Base-by-base conservation (phyloP, 1,140 invertebrate species). In the Pseudomyrmex flavicornis region DNA sequence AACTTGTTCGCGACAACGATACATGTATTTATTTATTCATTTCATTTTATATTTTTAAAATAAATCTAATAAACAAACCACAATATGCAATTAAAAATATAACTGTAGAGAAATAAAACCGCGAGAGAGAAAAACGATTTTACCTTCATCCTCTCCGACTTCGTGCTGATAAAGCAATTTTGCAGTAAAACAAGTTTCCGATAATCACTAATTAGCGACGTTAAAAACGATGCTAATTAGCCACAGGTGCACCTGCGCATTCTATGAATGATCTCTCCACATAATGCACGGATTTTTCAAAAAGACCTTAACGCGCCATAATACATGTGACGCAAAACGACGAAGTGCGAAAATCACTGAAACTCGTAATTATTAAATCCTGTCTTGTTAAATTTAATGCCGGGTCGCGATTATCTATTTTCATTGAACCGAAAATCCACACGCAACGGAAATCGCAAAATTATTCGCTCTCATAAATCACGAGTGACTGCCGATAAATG, bases 201-300 rank as follows among this genome's bases (percentile, higher is more conserved):
- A 80, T 72, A 80, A 80, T 80, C 66, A 44, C 54, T 80, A 70
- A 80, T 80, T 80, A 80, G 76, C 76, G 54, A 46, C 54, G 54
- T 1, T 80, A 80, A 80, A 80, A 80, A 80, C 54, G 66, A 22
- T n/a, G 54, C 76, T 80, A 70, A 80, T 80, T 80, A 80, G 66
- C 20, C 20, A 7, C 5, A 61, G 20, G 22, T 44, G 44, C 54
- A 59, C 66, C 75, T 69, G 75, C 75, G 52, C 20, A 8, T 26
- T 48, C 65, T 77, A 46, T 46, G 75, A 59, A 69, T 50, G 26
- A 35, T 79, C 63, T 72, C 66, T 72, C 56, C 4, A n/a, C 3
- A 61, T 80, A 80, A 72, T 72, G 10, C 50, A 59, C 76, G 44
- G 44, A 10, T 80, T 80, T 80, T 72, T 70, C 54, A 72, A 80